These are phyloP conservation scores for Tiliqua scincoides DNA, from an alignment of 2,113 vertebrate genomes.

Conservation along the genomic window DNA sequence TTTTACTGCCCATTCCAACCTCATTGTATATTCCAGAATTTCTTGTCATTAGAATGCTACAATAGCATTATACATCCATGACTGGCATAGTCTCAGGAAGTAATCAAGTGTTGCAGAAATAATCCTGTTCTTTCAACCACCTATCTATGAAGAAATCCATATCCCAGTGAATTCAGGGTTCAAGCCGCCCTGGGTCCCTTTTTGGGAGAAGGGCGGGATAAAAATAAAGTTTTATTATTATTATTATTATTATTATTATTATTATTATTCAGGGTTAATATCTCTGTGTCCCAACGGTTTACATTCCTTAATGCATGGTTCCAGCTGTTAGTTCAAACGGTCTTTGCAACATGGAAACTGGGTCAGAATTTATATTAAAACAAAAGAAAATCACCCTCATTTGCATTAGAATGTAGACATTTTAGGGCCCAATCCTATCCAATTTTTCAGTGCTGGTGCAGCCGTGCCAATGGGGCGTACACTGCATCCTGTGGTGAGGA, in stretches of 20 bases:
- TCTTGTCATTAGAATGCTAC: not conserved
- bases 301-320: slow-evolving; percentile 21
- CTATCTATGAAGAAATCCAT: slow-evolving; percentile 64
- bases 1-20: not conserved
- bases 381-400: slow-evolving; percentile 54
- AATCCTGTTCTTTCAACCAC: slow-evolving; percentile 35
- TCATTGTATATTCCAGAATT: not conserved
- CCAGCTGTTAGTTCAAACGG: slow-evolving; percentile 58
- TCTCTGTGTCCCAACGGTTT: slow-evolving; percentile 42
- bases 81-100: slow-evolving; percentile 44
- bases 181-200: too few species aligned
- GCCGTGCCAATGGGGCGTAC: too few species aligned
- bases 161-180: slow-evolving; percentile 59
- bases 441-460: too few species aligned
- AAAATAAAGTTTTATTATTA: too few species aligned
- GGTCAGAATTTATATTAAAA: slow-evolving; percentile 65
- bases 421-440: too few species aligned
- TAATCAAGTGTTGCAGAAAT: slow-evolving; percentile 10
- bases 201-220: too few species aligned
- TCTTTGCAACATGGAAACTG: slow-evolving; percentile 70
- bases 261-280: slow-evolving; percentile 53
- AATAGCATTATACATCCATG: slow-evolving; percentile 17
- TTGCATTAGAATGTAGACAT: slow-evolving; percentile 71
- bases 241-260: too few species aligned
- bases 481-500: too few species aligned